Conservation (phyloP, 23 tunicate species). For the Ascidia mentula region DNA sequence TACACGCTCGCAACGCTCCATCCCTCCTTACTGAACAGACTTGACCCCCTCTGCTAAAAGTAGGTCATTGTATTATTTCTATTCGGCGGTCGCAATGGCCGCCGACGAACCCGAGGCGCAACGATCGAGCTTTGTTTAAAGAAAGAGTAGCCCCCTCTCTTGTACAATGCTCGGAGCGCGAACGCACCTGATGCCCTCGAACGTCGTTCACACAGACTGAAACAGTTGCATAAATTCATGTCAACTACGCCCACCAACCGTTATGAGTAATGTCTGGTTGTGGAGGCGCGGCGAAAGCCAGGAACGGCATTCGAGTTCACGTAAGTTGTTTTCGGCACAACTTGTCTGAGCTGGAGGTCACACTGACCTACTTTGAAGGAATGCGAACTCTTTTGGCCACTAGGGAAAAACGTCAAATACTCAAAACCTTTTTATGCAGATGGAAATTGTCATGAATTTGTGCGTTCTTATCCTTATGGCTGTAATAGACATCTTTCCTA, state of each 20-base stretch:
- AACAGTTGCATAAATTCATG: not conserved
- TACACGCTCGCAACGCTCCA: not conserved
- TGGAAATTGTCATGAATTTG: too few species aligned
- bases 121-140: not conserved
- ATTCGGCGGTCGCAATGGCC: constrained; percentile 12
- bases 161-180: not conserved
- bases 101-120: constrained; percentile 4
- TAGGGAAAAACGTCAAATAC: too few species aligned
- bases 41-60: constrained; percentile 25
- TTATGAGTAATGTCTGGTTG: not conserved
- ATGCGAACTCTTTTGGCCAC: too few species aligned
- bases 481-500: too few species aligned
- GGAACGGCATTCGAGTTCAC: constrained; percentile 1
- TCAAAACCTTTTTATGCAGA: too few species aligned
- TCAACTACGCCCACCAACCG: not conserved
- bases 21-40: not conserved
- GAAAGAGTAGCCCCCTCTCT: not conserved
- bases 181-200: constrained; percentile 8
- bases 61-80: constrained; percentile 38
- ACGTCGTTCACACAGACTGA: not conserved
- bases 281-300: not conserved
- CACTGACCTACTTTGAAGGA: not conserved
- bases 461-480: too few species aligned
- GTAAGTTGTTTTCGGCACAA: not conserved
- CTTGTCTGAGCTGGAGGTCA: not conserved